Evolutionary conservation across 2,797 vertebrate species (phyloP), one percentile per base, ranked within the genome.

Genomic region (Xenentodon cancila): DNA sequence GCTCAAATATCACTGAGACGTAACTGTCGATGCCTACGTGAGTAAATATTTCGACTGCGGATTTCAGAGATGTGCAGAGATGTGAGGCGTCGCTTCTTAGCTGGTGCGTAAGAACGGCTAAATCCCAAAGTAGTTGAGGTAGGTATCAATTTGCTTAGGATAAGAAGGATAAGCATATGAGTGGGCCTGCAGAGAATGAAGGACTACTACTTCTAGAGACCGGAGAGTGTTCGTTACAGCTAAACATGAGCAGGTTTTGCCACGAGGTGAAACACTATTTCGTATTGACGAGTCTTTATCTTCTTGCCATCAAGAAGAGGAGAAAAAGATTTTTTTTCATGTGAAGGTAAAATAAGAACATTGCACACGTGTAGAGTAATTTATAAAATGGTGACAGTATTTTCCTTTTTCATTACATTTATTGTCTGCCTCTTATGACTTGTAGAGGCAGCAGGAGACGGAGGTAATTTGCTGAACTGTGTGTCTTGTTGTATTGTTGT

Each of bases 71-170:
- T 84, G 74, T 83, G 85, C 80, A 61, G n/a, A n/a, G n/a, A 3
- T 71, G 77, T 73, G 67, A 85, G 72, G 77, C 81, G 81, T 78
- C 64, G 53, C 73, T 73, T 85, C 73, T 80, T 70, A 58, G 78
- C 60, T 79, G 75, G 75, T 79, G 77, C 77, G 78, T 87, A 79
- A 56, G 81, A 69, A 89, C 75, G 72, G 76, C 66, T 78, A 82
- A 88, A 77, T 89, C 82, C 81, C 84, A 82, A 81, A 87, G 85
- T 80, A 87, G 78, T 82, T 80, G 80, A 84, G 84, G 84, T 83
- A 77, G 75, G 59, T 89, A 90, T 90, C 82, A 89, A 91, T 91
- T 86, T 88, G 75, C 81, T 57, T 51, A 79, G 75, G 79, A 86
- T 85, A 80, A 91, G 75, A 81, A 68, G 80, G 88, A 78, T 84